Conservation (phyloP, 2,113 vertebrate species). For the Propithecus coquereli region DNA sequence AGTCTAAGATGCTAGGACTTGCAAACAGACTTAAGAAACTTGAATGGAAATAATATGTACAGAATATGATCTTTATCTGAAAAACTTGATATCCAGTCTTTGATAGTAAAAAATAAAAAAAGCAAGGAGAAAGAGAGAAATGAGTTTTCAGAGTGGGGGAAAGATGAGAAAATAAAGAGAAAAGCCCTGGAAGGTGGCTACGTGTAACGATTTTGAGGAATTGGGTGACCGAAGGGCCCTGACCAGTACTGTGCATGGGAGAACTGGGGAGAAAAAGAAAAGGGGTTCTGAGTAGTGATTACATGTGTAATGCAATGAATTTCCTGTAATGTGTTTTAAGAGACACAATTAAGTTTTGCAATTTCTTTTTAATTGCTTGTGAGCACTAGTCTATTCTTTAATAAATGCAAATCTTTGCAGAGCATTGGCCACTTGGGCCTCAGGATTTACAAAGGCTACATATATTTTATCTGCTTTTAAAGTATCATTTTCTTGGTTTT, state of each 20-base stretch:
- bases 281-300: conserved; percentile 7
- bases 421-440: neutral
- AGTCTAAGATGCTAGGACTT: neutral
- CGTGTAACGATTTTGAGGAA: neutral
- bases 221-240: neutral
- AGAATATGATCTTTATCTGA: neutral
- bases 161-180: neutral
- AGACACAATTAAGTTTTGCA: conserved; percentile 61
- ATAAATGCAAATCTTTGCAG: conserved; percentile 26
- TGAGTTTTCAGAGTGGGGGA: neutral
- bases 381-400: conserved; percentile 39
- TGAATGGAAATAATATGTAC: neutral
- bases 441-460: conserved; percentile 6
- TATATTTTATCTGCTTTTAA: conserved; percentile 11
- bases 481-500: conserved; percentile 17
- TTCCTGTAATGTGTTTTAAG: conserved; percentile 54
- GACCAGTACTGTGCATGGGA: neutral
- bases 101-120: neutral
- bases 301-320: conserved; percentile 46
- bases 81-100: neutral
- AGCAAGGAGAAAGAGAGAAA: too few relatives aligned
- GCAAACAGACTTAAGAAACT: neutral
- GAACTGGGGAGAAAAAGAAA: neutral
- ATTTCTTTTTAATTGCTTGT: conserved; percentile 56
- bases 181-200: neutral